Percentiles rank a stretch among this genome's conserved stretches.
Evolutionary conservation across 2,888 invertebrate genomes (phyloP).

Genomic region (Antitype chi): DNA sequence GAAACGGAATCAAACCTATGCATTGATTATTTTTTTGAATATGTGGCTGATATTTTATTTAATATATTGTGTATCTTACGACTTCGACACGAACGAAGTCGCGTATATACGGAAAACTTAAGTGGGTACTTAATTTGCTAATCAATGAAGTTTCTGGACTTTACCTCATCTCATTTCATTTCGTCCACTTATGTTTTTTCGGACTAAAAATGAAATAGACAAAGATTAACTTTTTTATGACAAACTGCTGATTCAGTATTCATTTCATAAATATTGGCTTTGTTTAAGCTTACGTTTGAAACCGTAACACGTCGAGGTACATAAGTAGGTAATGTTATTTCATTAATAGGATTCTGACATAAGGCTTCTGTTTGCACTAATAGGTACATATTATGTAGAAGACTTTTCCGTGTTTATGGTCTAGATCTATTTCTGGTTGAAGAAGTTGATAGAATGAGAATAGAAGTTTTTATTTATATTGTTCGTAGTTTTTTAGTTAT

Average conservation of each 20-base stretch:
- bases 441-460: too few relatives aligned
- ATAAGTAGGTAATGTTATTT: slow-evolving; percentile 64
- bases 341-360: slow-evolving; percentile 67
- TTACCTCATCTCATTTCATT: neutral
- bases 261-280: slow-evolving; percentile 46
- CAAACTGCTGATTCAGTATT: slow-evolving; percentile 18
- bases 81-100: too few relatives aligned
- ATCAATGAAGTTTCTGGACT: too few relatives aligned
- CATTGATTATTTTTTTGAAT: too few relatives aligned
- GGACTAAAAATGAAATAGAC: slow-evolving; percentile 6
- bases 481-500: too few relatives aligned
- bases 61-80: too few relatives aligned
- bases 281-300: slow-evolving; percentile 42
- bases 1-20: too few relatives aligned
- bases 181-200: neutral
- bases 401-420: slow-evolving; percentile 29
- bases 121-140: neutral
- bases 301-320: slow-evolving; percentile 38
- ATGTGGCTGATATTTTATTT: too few relatives aligned
- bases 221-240: slow-evolving; percentile 1
- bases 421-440: slow-evolving; percentile 9
- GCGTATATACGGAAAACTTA: neutral
- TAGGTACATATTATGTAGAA: slow-evolving; percentile 28
- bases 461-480: too few relatives aligned
- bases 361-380: slow-evolving; percentile 66